Percentiles rank a stretch among this genome's conserved stretches.
Evolutionary conservation across 2,797 vertebrate species (phyloP).

Genomic region (Pseudomugil tenellus): DNA sequence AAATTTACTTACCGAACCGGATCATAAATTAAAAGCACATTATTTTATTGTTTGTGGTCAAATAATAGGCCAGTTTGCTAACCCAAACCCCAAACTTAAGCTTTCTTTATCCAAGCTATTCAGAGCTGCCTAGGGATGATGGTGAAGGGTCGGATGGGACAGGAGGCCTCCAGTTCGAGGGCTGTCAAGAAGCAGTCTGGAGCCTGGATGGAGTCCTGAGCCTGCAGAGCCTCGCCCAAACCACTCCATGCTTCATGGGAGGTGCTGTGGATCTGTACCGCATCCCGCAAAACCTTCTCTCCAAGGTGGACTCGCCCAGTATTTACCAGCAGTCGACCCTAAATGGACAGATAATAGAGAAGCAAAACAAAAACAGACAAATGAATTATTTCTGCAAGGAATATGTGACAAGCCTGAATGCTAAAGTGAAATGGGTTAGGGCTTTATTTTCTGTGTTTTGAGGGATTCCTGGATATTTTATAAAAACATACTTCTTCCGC

Average conservation of each 20-base stretch:
- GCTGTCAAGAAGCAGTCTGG: slow-evolving; percentile 93
- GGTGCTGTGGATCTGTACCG: slow-evolving; percentile 88
- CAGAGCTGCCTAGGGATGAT: slow-evolving; percentile 93
- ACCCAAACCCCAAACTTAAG: background rate
- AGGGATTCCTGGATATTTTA: background rate
- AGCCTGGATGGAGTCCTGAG: slow-evolving; percentile 86
- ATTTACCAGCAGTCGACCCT: slow-evolving; percentile 90
- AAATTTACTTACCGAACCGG: background rate
- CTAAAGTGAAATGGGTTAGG: too few relatives aligned
- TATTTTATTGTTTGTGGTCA: background rate
- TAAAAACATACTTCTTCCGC: too few relatives aligned
- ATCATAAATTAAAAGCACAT: background rate
- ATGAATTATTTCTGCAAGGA: background rate
- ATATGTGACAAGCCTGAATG: background rate
- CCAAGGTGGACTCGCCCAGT: slow-evolving; percentile 87
- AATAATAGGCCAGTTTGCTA: background rate
- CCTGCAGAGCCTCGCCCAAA: slow-evolving; percentile 93
- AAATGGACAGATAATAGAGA: slow-evolving; percentile 29
- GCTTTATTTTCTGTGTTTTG: too few relatives aligned
- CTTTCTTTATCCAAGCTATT: slow-evolving; percentile 16
- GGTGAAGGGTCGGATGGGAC: slow-evolving; percentile 92
- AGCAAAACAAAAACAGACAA: background rate
- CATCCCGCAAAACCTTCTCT: slow-evolving; percentile 93
- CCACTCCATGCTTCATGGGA: slow-evolving; percentile 93
- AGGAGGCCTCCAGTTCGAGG: slow-evolving; percentile 94